Percentiles rank a stretch among this genome's conserved stretches.
phyloP scores from a whole-genome alignment of 1,140 invertebrate genomes.

The Diachasmimorpha longicaudata region DNA sequence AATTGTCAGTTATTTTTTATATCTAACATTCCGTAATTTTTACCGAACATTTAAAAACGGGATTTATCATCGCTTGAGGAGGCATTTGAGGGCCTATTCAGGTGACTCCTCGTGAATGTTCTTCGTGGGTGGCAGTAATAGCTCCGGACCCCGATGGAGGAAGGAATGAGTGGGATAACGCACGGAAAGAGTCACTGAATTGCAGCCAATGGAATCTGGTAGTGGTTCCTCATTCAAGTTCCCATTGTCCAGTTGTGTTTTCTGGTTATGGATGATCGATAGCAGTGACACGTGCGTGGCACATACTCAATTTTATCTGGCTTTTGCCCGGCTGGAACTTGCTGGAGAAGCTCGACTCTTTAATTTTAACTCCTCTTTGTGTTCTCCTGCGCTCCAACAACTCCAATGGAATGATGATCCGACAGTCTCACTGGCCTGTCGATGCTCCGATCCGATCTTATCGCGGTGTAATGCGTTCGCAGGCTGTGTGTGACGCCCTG shows the following conservation, averaged over 20 bases:
- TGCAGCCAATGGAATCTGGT: conserved; percentile 15
- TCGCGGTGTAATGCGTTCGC: conserved; percentile 34
- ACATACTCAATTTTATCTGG: conserved; percentile 18
- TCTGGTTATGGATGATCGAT: conserved; percentile 30
- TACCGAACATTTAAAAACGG: too few relatives aligned
- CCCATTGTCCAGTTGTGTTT: conserved; percentile 12
- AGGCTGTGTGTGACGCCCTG: conserved; percentile 20
- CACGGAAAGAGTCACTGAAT: not conserved
- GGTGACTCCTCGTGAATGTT: conserved; percentile 20
- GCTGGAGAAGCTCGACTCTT: not conserved
- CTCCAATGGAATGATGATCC: conserved; percentile 34
- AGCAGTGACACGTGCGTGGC: conserved; percentile 32
- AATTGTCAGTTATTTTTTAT: too few relatives aligned
- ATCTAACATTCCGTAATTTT: too few relatives aligned
- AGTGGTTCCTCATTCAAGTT: conserved; percentile 1
- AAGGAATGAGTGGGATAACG: not conserved
- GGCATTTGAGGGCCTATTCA: not conserved
- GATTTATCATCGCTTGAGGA: not conserved
- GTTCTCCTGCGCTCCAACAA: conserved; percentile 35
- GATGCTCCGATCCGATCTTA: conserved; percentile 19
- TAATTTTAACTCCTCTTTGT: conserved; percentile 10
- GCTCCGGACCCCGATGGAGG: conserved; percentile 27
- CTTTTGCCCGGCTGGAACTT: not conserved
- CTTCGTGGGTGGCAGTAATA: conserved; percentile 54
- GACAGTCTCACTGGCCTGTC: conserved; percentile 23